Conservation (phyloP, 2,888 invertebrate genomes). For the Drosophila mimetica region DNA sequence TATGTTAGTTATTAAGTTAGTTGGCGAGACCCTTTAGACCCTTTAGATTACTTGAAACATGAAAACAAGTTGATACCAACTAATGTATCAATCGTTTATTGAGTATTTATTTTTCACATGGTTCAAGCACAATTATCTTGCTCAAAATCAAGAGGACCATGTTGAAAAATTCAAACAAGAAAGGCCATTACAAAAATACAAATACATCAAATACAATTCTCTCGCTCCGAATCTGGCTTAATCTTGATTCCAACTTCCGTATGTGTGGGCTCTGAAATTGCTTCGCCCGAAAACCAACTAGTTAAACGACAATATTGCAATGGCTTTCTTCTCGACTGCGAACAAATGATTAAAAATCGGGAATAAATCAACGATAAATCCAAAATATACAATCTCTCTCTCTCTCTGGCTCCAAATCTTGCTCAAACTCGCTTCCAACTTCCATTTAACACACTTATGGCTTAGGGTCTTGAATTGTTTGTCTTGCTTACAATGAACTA, state of each 20-base stretch:
- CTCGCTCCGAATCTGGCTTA: not conserved
- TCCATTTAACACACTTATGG: not conserved
- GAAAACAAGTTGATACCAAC: constrained; percentile 5
- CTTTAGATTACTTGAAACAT: not conserved
- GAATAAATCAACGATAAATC: not conserved
- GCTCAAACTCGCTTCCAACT: not conserved
- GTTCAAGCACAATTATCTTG: not conserved
- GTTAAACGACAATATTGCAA: not conserved
- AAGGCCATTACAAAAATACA: not conserved
- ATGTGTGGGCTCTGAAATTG: no score
- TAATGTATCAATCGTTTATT: constrained; percentile 8
- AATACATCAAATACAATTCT: not conserved
- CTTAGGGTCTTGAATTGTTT: not conserved
- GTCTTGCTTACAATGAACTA: not conserved
- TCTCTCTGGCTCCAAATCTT: not conserved
- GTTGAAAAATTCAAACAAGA: not conserved
- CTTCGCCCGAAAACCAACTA: not conserved
- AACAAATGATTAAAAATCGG: not conserved
- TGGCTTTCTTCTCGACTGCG: not conserved
- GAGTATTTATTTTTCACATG: not conserved
- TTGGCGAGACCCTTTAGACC: no score
- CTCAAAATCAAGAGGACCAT: not conserved
- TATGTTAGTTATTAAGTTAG: no score
- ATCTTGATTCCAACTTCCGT: not conserved
- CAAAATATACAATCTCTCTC: not conserved